Conservation (phyloP, 1,140 invertebrate species). For the Temnothorax curvispinosus region DNA sequence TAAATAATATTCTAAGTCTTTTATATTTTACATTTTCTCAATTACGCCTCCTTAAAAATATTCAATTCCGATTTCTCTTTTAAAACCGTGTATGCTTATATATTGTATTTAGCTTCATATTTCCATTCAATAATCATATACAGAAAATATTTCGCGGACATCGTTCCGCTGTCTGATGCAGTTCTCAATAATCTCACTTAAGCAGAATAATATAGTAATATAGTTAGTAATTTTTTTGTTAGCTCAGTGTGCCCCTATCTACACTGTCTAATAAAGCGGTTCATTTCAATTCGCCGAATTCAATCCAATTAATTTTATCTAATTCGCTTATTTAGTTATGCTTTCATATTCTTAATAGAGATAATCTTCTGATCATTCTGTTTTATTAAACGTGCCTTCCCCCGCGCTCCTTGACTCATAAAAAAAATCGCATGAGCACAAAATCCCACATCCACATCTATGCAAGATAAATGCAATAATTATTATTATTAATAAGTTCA, state of each 20-base stretch:
- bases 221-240: constrained; percentile 21
- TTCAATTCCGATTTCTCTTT: not conserved
- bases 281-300: constrained; percentile 9
- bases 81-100: not conserved
- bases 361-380: not conserved
- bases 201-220: not conserved
- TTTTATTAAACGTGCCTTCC: not conserved
- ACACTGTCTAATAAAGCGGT: not conserved
- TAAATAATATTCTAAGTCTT: not conserved
- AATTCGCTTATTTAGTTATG: constrained; percentile 16
- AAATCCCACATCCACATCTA: not conserved
- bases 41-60: not conserved
- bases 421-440: not conserved
- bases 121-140: constrained; percentile 4
- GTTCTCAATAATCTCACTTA: not conserved
- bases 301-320: constrained; percentile 33
- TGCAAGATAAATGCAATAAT: not conserved
- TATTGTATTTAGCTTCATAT: not conserved
- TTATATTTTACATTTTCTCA: not conserved
- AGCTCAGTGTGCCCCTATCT: not conserved
- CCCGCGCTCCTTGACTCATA: not conserved
- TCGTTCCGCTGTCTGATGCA: not conserved
- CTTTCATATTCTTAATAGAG: not conserved
- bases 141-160: not conserved
- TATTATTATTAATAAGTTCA: not conserved